Conservation (phyloP, 2,797 vertebrate genomes). For the Tapera naevia region DNA sequence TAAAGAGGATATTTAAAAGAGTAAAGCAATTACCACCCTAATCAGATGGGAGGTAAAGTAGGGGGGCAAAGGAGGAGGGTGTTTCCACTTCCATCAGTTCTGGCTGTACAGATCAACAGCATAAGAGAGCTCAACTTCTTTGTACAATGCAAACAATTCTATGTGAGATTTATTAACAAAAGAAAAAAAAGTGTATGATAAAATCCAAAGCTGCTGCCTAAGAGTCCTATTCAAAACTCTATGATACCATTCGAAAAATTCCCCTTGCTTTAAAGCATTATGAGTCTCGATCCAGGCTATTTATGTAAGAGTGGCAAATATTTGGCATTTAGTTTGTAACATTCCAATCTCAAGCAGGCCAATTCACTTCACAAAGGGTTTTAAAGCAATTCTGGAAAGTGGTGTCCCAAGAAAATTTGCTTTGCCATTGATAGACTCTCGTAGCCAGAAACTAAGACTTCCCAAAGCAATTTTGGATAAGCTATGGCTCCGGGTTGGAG, state of each 20-base stretch:
- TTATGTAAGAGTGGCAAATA: background rate
- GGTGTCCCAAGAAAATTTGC: background rate
- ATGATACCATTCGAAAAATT: background rate
- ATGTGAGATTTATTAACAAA: background rate
- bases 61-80: background rate
- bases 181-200: background rate
- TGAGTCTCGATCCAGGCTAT: background rate
- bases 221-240: background rate
- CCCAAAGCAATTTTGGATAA: background rate
- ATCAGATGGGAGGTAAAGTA: background rate
- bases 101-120: background rate
- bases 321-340: background rate
- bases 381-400: background rate
- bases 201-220: background rate
- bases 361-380: background rate
- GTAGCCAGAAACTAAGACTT: background rate
- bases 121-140: background rate
- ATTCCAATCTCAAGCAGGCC: background rate
- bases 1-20: background rate
- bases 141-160: background rate
- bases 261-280: background rate
- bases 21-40: background rate
- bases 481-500: background rate
- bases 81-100: background rate
- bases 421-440: background rate